Percentiles rank a stretch among this genome's conserved stretches.
Evolutionary conservation across 2,113 vertebrate species (phyloP).

Genomic region (Neolamprologus longior): DNA sequence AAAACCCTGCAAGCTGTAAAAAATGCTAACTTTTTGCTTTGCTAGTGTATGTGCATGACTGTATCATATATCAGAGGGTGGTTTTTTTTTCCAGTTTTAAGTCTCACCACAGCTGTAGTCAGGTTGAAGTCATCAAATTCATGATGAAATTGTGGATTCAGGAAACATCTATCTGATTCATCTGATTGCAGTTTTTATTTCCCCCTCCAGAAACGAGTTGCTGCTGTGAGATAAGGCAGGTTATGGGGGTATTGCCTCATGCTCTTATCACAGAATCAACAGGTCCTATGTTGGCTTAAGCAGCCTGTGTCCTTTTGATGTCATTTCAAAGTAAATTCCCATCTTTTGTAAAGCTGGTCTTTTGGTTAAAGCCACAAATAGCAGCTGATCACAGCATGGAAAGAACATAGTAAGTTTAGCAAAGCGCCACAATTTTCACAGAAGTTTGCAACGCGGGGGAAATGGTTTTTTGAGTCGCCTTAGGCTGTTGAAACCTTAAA

Average conservation of each 20-base stretch:
- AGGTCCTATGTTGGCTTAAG: neutral
- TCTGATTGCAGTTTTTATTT: neutral
- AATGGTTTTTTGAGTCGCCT: neutral
- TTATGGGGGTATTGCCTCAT: neutral
- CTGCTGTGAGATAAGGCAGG: neutral
- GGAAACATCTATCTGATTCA: neutral
- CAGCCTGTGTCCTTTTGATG: neutral
- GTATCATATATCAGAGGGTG: neutral
- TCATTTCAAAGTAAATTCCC: neutral
- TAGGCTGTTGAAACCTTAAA: neutral
- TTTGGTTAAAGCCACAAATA: neutral
- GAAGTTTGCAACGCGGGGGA: rapidly evolving
- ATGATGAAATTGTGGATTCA: neutral
- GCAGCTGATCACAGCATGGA: neutral
- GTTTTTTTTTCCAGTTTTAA: neutral
- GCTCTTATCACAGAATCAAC: neutral
- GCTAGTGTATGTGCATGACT: neutral
- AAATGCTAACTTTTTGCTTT: neutral
- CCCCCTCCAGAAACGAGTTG: neutral
- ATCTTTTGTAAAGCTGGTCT: neutral
- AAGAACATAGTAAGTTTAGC: neutral
- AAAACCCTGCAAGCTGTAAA: neutral
- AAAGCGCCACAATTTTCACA: neutral
- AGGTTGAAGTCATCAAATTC: neutral
- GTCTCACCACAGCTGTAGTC: neutral